Conservation (phyloP, 2,113 vertebrate species). For the Chaetorhynchus papuensis region DNA sequence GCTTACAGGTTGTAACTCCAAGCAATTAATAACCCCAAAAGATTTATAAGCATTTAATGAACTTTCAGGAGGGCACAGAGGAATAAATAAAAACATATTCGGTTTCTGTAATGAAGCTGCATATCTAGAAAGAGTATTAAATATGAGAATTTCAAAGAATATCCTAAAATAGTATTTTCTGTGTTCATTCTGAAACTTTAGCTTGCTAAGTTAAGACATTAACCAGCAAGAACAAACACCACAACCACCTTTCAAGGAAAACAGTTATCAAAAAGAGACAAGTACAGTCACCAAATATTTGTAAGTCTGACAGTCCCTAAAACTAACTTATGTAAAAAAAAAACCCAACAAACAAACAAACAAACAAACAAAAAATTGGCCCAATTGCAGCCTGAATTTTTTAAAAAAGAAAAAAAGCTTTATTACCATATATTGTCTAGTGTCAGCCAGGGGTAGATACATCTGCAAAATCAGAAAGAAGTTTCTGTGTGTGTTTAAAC, state of each 20-base stretch:
- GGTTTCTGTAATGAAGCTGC: not conserved
- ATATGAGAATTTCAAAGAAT: not conserved
- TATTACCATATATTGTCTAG: not conserved
- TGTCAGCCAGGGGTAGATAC: not conserved
- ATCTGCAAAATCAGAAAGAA: not conserved
- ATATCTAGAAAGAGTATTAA: not conserved
- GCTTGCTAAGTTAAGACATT: not conserved
- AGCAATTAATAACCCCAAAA: not conserved
- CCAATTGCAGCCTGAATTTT: not conserved
- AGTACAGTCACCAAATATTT: not conserved
- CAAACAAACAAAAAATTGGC: not conserved
- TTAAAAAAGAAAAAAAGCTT: accelerated
- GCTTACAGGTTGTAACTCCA: not conserved
- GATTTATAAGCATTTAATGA: not conserved
- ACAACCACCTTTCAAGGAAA: not conserved
- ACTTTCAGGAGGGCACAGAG: not conserved
- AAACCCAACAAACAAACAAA: not conserved
- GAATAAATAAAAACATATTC: not conserved
- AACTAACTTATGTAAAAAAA: not conserved
- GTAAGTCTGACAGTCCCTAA: not conserved
- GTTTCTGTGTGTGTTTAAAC: accelerated
- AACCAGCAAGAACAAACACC: not conserved
- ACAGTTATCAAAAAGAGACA: not conserved
- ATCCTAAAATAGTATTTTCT: not conserved
- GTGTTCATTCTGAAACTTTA: not conserved